Percentiles rank a stretch among this genome's conserved stretches.
phyloP scores from a whole-genome alignment of 2,888 invertebrate genomes.

The Apotomis capreana region DNA sequence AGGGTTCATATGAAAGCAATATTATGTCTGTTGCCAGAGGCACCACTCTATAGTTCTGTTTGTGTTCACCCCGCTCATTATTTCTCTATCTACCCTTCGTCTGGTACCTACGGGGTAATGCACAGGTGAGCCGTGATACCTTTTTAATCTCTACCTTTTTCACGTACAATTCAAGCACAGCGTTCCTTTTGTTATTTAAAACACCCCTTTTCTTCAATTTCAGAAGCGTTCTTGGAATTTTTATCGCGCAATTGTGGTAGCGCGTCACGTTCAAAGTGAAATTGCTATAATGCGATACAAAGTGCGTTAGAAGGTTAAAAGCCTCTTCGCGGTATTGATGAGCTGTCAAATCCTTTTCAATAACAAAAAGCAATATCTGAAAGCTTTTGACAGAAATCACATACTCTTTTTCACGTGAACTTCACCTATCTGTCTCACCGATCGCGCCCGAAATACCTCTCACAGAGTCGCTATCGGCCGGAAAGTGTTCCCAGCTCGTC shows the following conservation, averaged over 20 bases:
- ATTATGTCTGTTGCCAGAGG: conserved; percentile 25
- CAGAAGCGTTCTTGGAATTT: conserved; percentile 2
- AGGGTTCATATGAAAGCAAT: conserved; percentile 17
- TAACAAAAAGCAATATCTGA: conserved; percentile 5
- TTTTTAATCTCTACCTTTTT: conserved; percentile 53
- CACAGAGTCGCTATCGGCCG: conserved; percentile 34
- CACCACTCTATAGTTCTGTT: conserved; percentile 23
- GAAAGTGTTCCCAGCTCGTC: conserved; percentile 40
- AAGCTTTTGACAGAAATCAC: conserved; percentile 25
- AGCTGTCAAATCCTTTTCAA: conserved; percentile 25
- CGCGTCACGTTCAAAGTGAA: not conserved
- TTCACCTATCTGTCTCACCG: conserved; percentile 12
- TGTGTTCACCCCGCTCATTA: conserved; percentile 44
- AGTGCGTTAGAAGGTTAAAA: not conserved
- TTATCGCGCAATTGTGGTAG: conserved; percentile 2
- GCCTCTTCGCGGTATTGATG: conserved; percentile 11
- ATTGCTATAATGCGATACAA: not conserved
- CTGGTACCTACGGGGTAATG: conserved; percentile 18
- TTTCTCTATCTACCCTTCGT: conserved; percentile 44
- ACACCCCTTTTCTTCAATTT: conserved; percentile 11
- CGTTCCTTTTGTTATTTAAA: conserved; percentile 22
- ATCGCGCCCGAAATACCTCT: conserved; percentile 29
- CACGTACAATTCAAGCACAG: conserved; percentile 27
- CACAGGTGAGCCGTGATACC: conserved; percentile 49
- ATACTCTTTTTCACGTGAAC: conserved; percentile 21